These are phyloP conservation scores for Pipra filicauda DNA, from an alignment of 2,113 vertebrate species.

Conservation along the genomic window DNA sequence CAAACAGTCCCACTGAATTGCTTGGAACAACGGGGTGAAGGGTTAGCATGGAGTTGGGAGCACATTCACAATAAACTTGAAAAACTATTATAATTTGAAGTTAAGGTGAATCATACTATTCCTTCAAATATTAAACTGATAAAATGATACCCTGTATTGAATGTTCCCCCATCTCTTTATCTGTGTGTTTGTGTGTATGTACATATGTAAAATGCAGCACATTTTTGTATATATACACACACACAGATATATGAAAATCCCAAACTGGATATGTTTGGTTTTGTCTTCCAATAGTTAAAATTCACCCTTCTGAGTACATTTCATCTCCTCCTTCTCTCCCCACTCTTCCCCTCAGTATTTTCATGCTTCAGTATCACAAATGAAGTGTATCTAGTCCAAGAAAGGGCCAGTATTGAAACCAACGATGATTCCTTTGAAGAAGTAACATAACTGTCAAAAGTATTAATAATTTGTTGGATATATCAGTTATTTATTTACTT, in stretches of 20 bases:
- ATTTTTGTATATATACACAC: accelerated
- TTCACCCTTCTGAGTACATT: not conserved
- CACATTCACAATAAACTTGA: not conserved
- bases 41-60: not conserved
- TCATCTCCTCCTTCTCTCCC: not conserved
- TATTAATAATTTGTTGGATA: not conserved
- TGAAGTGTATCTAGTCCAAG: not conserved
- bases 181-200: not conserved
- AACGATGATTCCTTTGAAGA: not conserved
- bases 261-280: accelerated
- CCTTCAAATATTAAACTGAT: not conserved
- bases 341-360: accelerated
- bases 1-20: not conserved
- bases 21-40: not conserved
- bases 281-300: not conserved
- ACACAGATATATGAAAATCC: not conserved
- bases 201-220: not conserved
- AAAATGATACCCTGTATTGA: not conserved
- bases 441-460: not conserved
- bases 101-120: not conserved
- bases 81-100: not conserved
- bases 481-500: not conserved
- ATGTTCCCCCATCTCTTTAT: not conserved
- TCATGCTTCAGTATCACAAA: not conserved
- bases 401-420: not conserved